Conservation (phyloP, 2,888 invertebrate species). For the Diogma glabrata region DNA sequence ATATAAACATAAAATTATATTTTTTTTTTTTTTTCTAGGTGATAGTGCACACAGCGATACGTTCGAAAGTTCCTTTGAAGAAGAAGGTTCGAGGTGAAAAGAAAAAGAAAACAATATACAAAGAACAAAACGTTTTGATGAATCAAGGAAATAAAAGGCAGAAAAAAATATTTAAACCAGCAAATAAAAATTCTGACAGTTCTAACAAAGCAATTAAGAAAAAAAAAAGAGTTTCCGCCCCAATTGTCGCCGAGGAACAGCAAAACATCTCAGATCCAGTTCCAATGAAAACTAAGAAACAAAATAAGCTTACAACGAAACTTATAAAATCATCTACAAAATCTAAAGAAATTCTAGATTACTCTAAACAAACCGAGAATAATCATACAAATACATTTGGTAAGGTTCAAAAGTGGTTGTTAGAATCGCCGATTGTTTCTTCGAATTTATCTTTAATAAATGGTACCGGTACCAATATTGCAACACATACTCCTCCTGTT, state of each 20-base stretch:
- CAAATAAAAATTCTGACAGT: conserved; percentile 22
- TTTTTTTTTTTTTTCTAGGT: conserved; percentile 29
- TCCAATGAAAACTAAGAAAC: conserved; percentile 35
- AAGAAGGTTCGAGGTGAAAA: conserved; percentile 54
- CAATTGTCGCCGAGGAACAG: conserved; percentile 43
- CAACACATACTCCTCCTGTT: conserved; percentile 32
- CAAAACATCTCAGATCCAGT: conserved; percentile 32
- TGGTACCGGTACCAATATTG: too few relatives aligned
- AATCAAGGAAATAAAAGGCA: conserved; percentile 23
- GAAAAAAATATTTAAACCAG: neutral
- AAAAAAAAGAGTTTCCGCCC: conserved; percentile 35
- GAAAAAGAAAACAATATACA: conserved; percentile 26
- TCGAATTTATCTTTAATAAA: neutral
- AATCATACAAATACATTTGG: conserved; percentile 44
- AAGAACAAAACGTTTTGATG: conserved; percentile 37
- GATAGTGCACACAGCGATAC: conserved; percentile 75
- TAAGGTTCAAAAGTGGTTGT: conserved; percentile 77
- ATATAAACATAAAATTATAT: neutral
- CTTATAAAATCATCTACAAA: conserved; percentile 43
- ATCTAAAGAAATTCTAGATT: conserved; percentile 45
- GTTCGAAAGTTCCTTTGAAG: conserved; percentile 77
- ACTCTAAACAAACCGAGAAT: conserved; percentile 32
- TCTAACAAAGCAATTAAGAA: conserved; percentile 34
- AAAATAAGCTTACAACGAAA: conserved; percentile 30
- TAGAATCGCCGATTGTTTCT: conserved; percentile 52